phyloP scores from a whole-genome alignment of 1,140 invertebrate species.

The Phymastichus coffea region DNA sequence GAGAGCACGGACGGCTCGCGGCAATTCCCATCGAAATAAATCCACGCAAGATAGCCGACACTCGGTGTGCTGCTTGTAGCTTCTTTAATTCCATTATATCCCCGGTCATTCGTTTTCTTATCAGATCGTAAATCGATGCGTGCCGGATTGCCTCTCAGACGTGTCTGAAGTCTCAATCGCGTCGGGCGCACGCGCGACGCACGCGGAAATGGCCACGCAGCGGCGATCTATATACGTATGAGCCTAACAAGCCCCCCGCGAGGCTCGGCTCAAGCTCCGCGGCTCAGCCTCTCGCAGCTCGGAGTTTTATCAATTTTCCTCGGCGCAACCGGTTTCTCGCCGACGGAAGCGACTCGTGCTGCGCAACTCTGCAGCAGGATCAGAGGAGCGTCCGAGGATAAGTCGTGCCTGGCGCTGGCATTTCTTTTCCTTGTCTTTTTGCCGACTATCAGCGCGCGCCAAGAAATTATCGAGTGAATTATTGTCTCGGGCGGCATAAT shows the following conservation, averaged over 20 bases:
- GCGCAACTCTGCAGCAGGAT: too few species aligned
- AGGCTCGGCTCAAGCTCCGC: background rate
- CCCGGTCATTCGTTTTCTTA: background rate
- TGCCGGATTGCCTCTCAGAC: background rate
- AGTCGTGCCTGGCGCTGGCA: too few species aligned
- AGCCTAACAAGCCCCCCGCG: background rate
- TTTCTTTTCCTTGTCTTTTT: too few species aligned
- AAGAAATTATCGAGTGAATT: too few species aligned
- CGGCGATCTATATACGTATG: background rate
- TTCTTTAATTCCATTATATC: conserved; percentile 9
- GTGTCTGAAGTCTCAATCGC: conserved; percentile 1
- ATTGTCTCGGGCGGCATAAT: too few species aligned
- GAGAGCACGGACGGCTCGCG: too few species aligned
- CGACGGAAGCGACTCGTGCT: conserved; percentile 3
- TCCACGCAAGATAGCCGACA: too few species aligned
- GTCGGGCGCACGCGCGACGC: background rate
- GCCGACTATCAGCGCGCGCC: too few species aligned
- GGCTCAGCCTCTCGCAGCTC: background rate
- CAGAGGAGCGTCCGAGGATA: too few species aligned
- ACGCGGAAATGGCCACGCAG: background rate
- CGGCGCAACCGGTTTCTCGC: conserved; percentile 9
- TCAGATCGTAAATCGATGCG: background rate
- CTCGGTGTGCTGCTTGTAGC: too few species aligned
- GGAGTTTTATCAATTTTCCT: conserved; percentile 6
- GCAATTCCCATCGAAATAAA: too few species aligned